Evolutionary conservation across 1,140 invertebrate genomes (phyloP).

Genomic region (Bombus confusus): DNA sequence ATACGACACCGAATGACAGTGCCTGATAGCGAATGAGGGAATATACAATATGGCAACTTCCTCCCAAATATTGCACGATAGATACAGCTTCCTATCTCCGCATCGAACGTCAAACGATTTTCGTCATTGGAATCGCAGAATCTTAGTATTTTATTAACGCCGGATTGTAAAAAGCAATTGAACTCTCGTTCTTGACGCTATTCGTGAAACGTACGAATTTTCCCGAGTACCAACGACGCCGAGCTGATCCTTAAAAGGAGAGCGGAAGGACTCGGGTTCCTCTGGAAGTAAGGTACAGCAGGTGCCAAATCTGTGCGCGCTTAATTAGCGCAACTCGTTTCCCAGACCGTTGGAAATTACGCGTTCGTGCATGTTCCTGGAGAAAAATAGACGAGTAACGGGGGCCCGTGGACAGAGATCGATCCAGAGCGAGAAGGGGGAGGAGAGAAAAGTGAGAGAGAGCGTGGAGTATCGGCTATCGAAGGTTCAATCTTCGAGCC

Average conservation of each 20-base stretch:
- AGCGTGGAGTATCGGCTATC: slow-evolving; percentile 72
- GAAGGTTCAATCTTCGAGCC: slow-evolving; percentile 78
- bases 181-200: neutral
- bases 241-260: neutral
- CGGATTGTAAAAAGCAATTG: neutral
- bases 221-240: neutral
- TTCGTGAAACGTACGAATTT: slow-evolving; percentile 9
- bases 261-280: neutral
- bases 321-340: slow-evolving; percentile 63
- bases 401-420: neutral
- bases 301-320: slow-evolving; percentile 46
- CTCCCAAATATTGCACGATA: too few species aligned
- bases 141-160: neutral
- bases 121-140: neutral
- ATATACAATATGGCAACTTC: too few species aligned
- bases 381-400: slow-evolving; percentile 57
- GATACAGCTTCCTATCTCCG: too few species aligned
- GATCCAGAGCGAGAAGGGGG: neutral
- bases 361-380: slow-evolving; percentile 41
- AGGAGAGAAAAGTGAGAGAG: neutral
- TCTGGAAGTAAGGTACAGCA: neutral
- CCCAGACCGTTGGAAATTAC: slow-evolving; percentile 53
- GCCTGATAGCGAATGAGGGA: too few species aligned
- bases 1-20: neutral
- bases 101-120: neutral